A percentile compares a stretch with the other conserved stretches of the same genome.
Evolutionary conservation across 2,113 vertebrate species (phyloP).

Genomic region (Mobula birostris): DNA sequence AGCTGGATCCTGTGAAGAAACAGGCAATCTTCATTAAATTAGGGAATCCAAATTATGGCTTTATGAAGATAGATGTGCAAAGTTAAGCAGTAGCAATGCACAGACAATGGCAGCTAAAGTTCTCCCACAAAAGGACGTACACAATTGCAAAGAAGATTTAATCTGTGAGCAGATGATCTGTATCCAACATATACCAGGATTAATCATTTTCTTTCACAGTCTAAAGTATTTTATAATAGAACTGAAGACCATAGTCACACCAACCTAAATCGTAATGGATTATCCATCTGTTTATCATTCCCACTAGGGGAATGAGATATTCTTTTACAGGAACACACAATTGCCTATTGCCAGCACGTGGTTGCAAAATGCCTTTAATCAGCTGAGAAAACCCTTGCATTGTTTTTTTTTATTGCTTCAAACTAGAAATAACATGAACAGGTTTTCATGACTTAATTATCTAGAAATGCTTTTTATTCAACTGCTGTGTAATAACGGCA

Average conservation of each 20-base stretch:
- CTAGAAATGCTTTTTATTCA: background rate
- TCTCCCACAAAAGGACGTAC: background rate
- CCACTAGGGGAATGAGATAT: background rate
- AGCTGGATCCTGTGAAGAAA: background rate
- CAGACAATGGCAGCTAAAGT: background rate
- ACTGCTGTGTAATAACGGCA: background rate
- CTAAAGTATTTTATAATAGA: background rate
- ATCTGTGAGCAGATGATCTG: background rate
- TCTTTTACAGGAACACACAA: background rate
- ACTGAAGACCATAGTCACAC: background rate
- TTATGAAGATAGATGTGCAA: background rate
- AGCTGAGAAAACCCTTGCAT: background rate
- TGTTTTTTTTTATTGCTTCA: background rate
- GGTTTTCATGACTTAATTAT: background rate
- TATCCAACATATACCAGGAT: background rate
- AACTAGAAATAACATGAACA: background rate
- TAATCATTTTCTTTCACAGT: background rate
- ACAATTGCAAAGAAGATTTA: background rate
- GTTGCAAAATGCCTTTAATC: background rate
- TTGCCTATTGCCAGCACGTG: background rate
- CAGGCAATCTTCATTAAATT: background rate
- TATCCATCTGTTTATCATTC: conserved; percentile 18
- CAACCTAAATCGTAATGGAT: conserved; percentile 5
- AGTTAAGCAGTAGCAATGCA: background rate
- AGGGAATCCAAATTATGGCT: background rate